Evolutionary conservation across 2,888 invertebrate species (phyloP), one percentile per base, ranked within the genome.

Genomic region (Torymus aiolomorphi): DNA sequence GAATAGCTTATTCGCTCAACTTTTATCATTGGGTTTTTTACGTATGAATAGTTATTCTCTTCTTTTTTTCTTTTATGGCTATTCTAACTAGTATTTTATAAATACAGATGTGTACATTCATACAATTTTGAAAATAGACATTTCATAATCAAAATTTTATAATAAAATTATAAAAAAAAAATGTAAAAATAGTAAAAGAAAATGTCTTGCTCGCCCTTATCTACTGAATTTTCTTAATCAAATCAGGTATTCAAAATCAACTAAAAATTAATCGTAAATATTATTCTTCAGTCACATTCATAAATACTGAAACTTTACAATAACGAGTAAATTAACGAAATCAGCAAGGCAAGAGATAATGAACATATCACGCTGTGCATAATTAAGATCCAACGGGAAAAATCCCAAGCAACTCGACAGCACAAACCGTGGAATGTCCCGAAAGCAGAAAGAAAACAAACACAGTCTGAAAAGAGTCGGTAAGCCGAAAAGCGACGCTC

Each of bases 401-500:
- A 56, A 56, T n/a, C 5, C n/a, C 56, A 11, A 63, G 16, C 2
- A 63, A 63, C 12, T 42, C 42, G 8, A 42, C 8, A 42, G 42
- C 8, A 31, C 42, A 42, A 42, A 42, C 42, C 42, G 42, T 8
- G 42, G 8, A 42, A 42, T 42, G 42, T 42, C 42, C 16, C 2
- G 49, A 12, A 65, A n/a, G 51, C 49, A 12, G 1, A 31, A 56
- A n/a, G 42, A 69, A 24, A 57, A 18, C 12, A 69, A 69, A 57
- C 14, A 69, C 3, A 42, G 4, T 31, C 20, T 24, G 14, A 31
- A 42, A 49, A 31, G 16, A 51, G 62, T n/a, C 18, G 52, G 51
- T 51, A 24, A 71, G 51, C 10, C 24, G 77, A 77, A 66, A 54
- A 63, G n/a, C 52, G 42, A 42, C 42, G 42, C 42, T 42, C 71